phyloP scores from a whole-genome alignment of 2,113 vertebrate genomes.

The Cyanocitta stelleri region DNA sequence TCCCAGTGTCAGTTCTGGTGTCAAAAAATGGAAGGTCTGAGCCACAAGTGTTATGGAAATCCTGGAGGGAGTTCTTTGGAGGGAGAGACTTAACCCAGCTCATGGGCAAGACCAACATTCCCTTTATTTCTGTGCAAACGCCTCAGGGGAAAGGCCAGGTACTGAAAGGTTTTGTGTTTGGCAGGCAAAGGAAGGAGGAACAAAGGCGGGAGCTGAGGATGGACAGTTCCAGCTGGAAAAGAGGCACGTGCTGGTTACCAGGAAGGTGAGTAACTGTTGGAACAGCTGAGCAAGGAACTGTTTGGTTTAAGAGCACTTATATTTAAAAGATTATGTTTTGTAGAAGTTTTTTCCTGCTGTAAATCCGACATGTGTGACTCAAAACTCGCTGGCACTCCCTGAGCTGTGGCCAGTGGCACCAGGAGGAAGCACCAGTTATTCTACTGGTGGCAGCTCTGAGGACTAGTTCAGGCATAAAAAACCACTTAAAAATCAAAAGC shows the following conservation, averaged over 20 bases:
- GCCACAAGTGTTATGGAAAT: not conserved
- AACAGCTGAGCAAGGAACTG: not conserved
- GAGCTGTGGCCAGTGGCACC: not conserved
- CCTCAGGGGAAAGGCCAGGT: not conserved
- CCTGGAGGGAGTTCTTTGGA: not conserved
- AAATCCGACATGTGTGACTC: not conserved
- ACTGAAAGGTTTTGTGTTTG: not conserved
- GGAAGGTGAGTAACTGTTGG: not conserved
- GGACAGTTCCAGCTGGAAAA: not conserved
- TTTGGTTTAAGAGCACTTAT: not conserved
- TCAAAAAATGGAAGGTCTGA: not conserved
- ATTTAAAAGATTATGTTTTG: not conserved
- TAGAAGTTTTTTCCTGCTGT: not conserved
- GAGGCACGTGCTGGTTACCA: not conserved
- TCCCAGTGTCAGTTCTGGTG: not conserved
- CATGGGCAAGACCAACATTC: not conserved
- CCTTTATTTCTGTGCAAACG: not conserved
- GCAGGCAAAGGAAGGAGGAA: not conserved
- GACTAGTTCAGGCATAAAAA: not conserved
- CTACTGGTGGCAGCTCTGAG: not conserved
- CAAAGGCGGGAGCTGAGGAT: not conserved
- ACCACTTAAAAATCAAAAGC: not conserved
- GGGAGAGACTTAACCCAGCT: not conserved
- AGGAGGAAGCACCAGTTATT: not conserved
- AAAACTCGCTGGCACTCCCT: not conserved